Evolutionary conservation across 2,797 vertebrate genomes (phyloP), one percentile per base, ranked within the genome.

Genomic region (Diplodus sargus): DNA sequence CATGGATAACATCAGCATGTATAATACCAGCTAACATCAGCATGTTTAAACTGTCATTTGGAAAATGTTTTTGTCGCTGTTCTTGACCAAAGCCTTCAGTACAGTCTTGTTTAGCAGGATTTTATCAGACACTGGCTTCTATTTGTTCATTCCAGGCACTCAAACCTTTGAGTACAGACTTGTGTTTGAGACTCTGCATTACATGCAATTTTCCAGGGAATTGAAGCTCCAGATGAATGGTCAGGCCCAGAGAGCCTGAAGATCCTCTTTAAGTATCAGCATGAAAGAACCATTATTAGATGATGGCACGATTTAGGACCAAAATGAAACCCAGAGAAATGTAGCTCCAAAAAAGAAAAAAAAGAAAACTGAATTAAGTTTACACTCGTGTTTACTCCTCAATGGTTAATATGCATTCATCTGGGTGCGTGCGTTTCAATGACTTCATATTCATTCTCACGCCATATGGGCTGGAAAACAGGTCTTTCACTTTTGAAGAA

Each of bases 391-490:
- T 70, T 48, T 25, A 60, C 61, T 62, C 12, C 22, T 67, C 56
- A 45, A 14, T 23, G 14, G 4, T n/a, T 75, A 39, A 81, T 78
- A 23, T 69, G 54, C 60, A 58, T 80, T 78, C 43, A 63, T 72
- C 23, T 69, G 51, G 23, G 64, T 39, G 4, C 49, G 42, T 5
- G 0, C 25, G 30, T 71, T 62, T 48, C 39, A 81, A 69, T 68
- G 5, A 49, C 43, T 81, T 76, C 39, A 72, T 70, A 71, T 84
- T 81, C 43, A 79, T 85, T 82, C 59, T 81, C 52, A 75, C 4
- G 48, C 64, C 45, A 73, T 75, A 71, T 74, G 82, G 67, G 39
- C 72, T 74, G 62, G 68, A 89, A 86, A 83, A 77, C 64, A 30
- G 30, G 49, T 68, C n/a, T 72, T 79, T 83, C 62, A 56, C 30